Percentiles rank a stretch among this genome's conserved stretches.
phyloP scores from a whole-genome alignment of 2,797 vertebrate genomes.

The Lagodon rhomboides region DNA sequence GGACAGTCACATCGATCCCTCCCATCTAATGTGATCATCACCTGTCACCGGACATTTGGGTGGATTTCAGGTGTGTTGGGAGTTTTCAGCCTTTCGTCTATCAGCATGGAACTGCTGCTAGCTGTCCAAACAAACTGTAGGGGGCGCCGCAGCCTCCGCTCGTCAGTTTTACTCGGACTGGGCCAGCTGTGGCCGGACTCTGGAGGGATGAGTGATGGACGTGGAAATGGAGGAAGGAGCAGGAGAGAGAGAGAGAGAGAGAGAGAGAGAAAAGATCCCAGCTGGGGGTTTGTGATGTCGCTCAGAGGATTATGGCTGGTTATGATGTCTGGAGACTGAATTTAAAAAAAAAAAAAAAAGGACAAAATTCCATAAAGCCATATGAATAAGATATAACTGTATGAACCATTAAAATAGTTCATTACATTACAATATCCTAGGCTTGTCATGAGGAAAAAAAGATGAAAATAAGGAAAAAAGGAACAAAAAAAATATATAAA shows the following conservation, averaged over 20 bases:
- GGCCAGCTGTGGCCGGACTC: conserved; percentile 31
- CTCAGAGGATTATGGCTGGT: conserved; percentile 72
- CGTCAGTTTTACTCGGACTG: conserved; percentile 31
- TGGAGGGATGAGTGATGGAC: conserved; percentile 41
- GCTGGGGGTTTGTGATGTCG: conserved; percentile 48
- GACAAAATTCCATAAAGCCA: conserved; percentile 85
- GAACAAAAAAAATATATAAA: conserved; percentile 87
- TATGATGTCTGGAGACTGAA: conserved; percentile 75
- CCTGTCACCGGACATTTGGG: conserved; percentile 40
- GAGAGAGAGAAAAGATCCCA: conserved; percentile 15
- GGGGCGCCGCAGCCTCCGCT: conserved; percentile 39
- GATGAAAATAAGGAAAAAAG: conserved; percentile 80
- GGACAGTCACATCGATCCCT: conserved; percentile 31
- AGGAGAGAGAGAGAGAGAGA: neutral
- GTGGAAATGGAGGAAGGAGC: conserved; percentile 11
- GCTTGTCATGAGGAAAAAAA: conserved; percentile 91
- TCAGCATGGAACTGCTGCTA: conserved; percentile 57
- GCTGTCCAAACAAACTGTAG: conserved; percentile 57
- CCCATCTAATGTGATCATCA: conserved; percentile 55
- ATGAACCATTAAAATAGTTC: conserved; percentile 90
- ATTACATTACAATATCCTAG: conserved; percentile 92
- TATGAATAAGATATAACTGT: conserved; percentile 86
- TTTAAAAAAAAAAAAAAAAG: conserved; percentile 46
- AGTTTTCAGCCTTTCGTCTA: conserved; percentile 45
- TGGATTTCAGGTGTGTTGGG: conserved; percentile 43